Conservation (phyloP, 2,888 invertebrate species). For the Drosophila diplacantha region DNA sequence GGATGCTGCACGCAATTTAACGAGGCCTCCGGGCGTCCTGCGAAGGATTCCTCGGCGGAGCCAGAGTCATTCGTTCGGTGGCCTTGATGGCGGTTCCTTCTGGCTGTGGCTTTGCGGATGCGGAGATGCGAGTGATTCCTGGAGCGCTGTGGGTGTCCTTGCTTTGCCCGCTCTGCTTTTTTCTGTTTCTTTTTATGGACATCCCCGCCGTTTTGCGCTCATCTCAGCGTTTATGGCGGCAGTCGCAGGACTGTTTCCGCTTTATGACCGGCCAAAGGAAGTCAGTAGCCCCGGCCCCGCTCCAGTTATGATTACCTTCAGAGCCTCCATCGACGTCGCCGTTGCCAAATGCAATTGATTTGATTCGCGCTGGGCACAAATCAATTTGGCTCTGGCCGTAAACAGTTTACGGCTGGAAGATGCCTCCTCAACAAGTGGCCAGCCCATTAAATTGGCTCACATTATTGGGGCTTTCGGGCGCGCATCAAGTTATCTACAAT, state of each 20-base stretch:
- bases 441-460: slow-evolving; percentile 57
- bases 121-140: slow-evolving; percentile 1
- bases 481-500: slow-evolving; percentile 50
- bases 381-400: slow-evolving; percentile 58
- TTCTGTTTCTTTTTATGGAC: slow-evolving; percentile 26
- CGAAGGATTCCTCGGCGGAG: slow-evolving; percentile 24
- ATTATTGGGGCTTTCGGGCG: slow-evolving; percentile 43
- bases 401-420: slow-evolving; percentile 55
- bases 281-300: neutral
- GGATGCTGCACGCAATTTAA: slow-evolving; percentile 56
- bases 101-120: slow-evolving; percentile 10
- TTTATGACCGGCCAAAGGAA: slow-evolving; percentile 25
- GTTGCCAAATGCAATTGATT: slow-evolving; percentile 55
- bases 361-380: slow-evolving; percentile 53
- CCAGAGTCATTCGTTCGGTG: slow-evolving; percentile 7
- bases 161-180: slow-evolving; percentile 1
- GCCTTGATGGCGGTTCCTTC: slow-evolving; percentile 23
- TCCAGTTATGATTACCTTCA: slow-evolving; percentile 56
- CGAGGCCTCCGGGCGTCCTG: slow-evolving; percentile 46
- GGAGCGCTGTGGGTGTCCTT: slow-evolving; percentile 8
- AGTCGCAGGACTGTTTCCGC: slow-evolving; percentile 44
- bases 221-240: slow-evolving; percentile 21
- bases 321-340: neutral
- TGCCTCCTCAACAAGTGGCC: slow-evolving; percentile 59
- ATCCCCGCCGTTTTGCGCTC: slow-evolving; percentile 26